Evolutionary conservation across 2,113 vertebrate genomes (phyloP), one percentile per base, ranked within the genome.

Genomic region (Podarcis cretensis): DNA sequence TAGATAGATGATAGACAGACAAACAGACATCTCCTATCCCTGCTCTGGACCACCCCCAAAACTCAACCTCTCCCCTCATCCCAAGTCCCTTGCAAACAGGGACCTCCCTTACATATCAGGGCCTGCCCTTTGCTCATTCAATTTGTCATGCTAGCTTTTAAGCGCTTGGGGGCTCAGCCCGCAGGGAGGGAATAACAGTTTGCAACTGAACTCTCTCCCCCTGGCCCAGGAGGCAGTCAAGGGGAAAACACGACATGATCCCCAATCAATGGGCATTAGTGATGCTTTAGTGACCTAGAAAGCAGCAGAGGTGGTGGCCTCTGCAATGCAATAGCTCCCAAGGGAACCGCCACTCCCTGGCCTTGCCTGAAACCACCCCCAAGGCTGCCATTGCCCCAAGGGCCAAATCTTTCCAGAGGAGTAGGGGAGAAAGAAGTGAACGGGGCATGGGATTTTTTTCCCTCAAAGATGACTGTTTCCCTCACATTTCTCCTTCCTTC

Each of bases 261-360:
- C 37, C 79, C 80, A 87, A 78, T 90, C 85, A 86, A 65, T 83
- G 73, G 27, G 13, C 74, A 90, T 86, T 87, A 87, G 63, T 78
- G 73, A 90, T 14, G 85, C 85, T 79, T 83, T 25, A 18, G 66
- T 12, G 25, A 63, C 25, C 20, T 14, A 21, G 27, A 90, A 71
- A 90, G 48, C 32, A 90, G 63, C 43, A 69, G 80, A 71, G 73
- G 21, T 32, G 16, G n/a, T 14, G 18, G 8, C 8, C 65, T 59
- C 71, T 16, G 25, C 25, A 54, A 43, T 10, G 25, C 25, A 54
- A 59, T 40, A 20, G 13, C 4, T 25, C 71, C 69, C 4, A 21
- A 54, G 65, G 79, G 59, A 81, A 21, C 30, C 57, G 21, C 6
- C 69, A 69, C 37, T 25, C 13, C 59, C 6, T 32, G 3, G n/a